These are phyloP conservation scores for Anguilla pacifica DNA, from an alignment of 2,797 vertebrate species.

Conservation along the genomic window DNA sequence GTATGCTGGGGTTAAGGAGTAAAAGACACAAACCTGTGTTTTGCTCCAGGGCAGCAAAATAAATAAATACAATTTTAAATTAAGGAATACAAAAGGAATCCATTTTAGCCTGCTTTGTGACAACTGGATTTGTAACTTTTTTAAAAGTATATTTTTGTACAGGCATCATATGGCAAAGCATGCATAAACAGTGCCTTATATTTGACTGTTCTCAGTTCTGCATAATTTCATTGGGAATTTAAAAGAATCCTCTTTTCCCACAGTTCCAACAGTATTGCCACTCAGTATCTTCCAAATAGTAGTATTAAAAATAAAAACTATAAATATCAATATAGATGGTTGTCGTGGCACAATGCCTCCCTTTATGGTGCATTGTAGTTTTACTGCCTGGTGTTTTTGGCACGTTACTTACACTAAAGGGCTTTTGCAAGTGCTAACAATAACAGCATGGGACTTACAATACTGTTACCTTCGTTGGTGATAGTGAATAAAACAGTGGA, in stretches of 20 bases:
- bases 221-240: not conserved
- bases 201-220: not conserved
- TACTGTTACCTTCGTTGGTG: not conserved
- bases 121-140: not conserved
- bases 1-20: not conserved
- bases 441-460: not conserved
- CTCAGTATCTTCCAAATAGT: not conserved
- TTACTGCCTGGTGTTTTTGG: not conserved
- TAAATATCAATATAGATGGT: not conserved
- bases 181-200: not conserved
- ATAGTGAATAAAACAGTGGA: not conserved
- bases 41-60: not conserved
- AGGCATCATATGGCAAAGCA: not conserved
- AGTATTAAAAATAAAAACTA: not conserved
- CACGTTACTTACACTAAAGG: not conserved
- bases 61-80: not conserved
- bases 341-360: not conserved
- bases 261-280: not conserved
- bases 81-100: too few species aligned
- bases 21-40: not conserved
- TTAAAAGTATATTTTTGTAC: not conserved
- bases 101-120: not conserved
- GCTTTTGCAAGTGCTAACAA: not conserved
- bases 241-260: not conserved
- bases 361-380: not conserved